Conservation (phyloP, 1,140 invertebrate species). For the Halictus rubicundus region DNA sequence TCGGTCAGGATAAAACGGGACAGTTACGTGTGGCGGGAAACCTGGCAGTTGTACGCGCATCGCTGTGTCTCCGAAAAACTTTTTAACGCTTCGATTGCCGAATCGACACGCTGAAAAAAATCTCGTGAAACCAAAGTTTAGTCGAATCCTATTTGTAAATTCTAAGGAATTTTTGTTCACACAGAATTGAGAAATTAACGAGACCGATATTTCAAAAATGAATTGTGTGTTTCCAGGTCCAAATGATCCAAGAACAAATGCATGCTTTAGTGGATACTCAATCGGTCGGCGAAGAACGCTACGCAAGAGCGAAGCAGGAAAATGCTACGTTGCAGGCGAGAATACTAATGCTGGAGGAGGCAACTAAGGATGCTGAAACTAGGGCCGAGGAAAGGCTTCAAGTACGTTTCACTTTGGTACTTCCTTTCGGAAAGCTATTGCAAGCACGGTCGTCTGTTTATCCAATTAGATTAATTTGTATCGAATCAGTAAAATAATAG, state of each 20-base stretch:
- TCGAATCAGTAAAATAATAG: too few species aligned
- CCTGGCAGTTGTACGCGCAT: too few species aligned
- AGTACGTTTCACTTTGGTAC: conserved; percentile 51
- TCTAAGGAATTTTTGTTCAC: too few species aligned
- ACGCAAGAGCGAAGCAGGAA: conserved; percentile 92
- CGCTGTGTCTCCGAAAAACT: too few species aligned
- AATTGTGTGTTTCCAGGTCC: conserved; percentile 85
- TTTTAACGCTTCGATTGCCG: too few species aligned
- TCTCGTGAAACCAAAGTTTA: too few species aligned
- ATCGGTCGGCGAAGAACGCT: conserved; percentile 91
- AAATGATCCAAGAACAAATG: conserved; percentile 94
- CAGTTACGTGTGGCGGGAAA: too few species aligned
- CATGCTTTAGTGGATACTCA: conserved; percentile 92
- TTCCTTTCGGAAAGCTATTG: neutral
- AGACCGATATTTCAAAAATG: neutral
- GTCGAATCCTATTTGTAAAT: too few species aligned
- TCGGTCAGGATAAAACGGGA: too few species aligned
- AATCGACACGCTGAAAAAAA: too few species aligned
- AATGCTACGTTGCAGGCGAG: conserved; percentile 93
- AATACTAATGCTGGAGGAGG: conserved; percentile 95
- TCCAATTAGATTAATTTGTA: neutral
- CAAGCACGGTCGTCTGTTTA: neutral
- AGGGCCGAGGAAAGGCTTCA: conserved; percentile 90
- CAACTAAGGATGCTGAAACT: conserved; percentile 93
- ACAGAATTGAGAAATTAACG: too few species aligned